Conservation (phyloP, 2,113 vertebrate species). For the Poeciliopsis retropinna region DNA sequence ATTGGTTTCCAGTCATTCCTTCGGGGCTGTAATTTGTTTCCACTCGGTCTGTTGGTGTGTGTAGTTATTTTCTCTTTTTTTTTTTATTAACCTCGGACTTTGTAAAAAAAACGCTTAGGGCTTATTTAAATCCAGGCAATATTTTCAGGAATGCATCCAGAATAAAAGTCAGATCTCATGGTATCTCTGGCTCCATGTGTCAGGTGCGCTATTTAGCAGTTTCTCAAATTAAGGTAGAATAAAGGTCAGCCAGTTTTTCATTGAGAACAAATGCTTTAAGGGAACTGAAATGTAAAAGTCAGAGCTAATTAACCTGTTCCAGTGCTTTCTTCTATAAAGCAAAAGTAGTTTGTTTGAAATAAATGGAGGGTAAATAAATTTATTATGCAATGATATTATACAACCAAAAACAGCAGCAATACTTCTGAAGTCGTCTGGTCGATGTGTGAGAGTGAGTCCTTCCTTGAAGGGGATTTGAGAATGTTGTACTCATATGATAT, state of each 20-base stretch:
- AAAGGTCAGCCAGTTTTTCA: slow-evolving; percentile 1
- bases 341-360: not conserved
- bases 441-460: not conserved
- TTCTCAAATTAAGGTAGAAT: not conserved
- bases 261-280: not conserved
- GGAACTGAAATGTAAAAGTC: not conserved
- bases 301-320: slow-evolving; percentile 6
- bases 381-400: not conserved
- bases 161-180: slow-evolving; percentile 35
- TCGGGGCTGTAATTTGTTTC: slow-evolving; percentile 19
- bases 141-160: slow-evolving; percentile 63
- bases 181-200: slow-evolving; percentile 2
- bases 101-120: slow-evolving; percentile 14
- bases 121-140: slow-evolving; percentile 62
- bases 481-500: not conserved
- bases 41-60: slow-evolving; percentile 2
- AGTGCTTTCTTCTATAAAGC: not conserved
- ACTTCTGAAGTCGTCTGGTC: not conserved
- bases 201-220: slow-evolving; percentile 5
- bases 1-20: slow-evolving; percentile 16
- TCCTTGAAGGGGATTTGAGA: not conserved
- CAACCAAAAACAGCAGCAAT: not conserved
- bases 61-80: slow-evolving; percentile 19
- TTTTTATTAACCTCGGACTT: slow-evolving; percentile 29
- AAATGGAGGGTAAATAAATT: not conserved